A percentile compares a stretch with the other conserved stretches of the same genome.
Conservation (phyloP, 2,113 vertebrate genomes). For the Cranoglanis bouderius region DNA sequence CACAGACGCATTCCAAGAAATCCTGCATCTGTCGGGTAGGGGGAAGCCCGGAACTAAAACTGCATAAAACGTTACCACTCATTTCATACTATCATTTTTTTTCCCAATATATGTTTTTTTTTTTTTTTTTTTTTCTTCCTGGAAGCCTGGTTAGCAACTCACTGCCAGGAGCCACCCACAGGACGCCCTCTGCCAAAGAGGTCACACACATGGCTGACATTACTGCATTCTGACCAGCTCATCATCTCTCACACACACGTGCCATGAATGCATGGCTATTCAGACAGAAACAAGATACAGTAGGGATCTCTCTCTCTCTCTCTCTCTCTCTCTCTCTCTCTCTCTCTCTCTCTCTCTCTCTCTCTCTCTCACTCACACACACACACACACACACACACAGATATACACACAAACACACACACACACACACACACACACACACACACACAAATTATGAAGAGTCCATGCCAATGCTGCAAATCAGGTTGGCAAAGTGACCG, state of each 20-base stretch:
- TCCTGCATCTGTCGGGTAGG: slow-evolving; percentile 36
- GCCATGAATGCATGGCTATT: neutral
- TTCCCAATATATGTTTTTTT: neutral
- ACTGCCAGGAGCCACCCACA: slow-evolving; percentile 1
- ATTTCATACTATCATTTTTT: neutral
- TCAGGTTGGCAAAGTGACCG: neutral
- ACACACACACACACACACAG: slow-evolving; percentile 1
- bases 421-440: neutral
- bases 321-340: neutral
- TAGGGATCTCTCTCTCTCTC: neutral
- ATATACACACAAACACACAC: neutral
- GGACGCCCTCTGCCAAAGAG: slow-evolving; percentile 34
- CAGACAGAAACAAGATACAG: slow-evolving; percentile 2
- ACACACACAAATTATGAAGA: slow-evolving; percentile 4
- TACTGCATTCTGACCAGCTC: slow-evolving; percentile 47
- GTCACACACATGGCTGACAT: slow-evolving; percentile 45
- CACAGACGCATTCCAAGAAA: slow-evolving; percentile 38
- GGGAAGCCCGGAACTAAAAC: slow-evolving; percentile 21
- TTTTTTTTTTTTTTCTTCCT: slow-evolving; percentile 21
- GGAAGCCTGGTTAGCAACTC: slow-evolving; percentile 20
- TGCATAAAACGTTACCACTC: slow-evolving; percentile 17
- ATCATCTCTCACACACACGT: slow-evolving; percentile 7
- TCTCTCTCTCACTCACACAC: no score
- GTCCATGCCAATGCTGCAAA: neutral
- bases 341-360: no score